A percentile compares a stretch with the other conserved stretches of the same genome.
phyloP scores from a whole-genome alignment of 2,797 vertebrate species.

The Chrysocyon brachyurus region DNA sequence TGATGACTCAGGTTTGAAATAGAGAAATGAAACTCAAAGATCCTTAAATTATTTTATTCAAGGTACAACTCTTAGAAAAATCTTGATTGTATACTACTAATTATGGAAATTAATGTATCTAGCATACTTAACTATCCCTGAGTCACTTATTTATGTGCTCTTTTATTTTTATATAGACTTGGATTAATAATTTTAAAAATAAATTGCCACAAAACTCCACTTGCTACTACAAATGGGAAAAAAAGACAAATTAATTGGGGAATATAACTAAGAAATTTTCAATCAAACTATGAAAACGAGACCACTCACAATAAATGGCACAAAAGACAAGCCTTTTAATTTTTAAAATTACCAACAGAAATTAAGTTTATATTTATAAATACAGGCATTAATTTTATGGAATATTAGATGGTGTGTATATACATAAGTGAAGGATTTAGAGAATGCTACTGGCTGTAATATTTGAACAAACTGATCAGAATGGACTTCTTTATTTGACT shows the following conservation, averaged over 20 bases:
- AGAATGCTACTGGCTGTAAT: not conserved
- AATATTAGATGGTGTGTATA: not conserved
- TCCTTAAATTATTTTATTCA: not conserved
- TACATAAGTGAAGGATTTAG: not conserved
- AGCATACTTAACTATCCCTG: not conserved
- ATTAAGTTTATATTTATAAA: not conserved
- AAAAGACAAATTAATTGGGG: not conserved
- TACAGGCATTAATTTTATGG: not conserved
- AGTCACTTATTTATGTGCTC: not conserved
- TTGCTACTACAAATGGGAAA: not conserved
- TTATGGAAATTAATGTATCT: not conserved
- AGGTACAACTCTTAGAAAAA: not conserved
- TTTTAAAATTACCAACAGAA: not conserved
- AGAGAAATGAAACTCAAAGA: not conserved
- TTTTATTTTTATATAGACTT: not conserved
- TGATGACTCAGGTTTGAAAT: not conserved
- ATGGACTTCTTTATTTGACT: not conserved
- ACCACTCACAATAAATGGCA: not conserved
- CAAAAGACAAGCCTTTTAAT: not conserved
- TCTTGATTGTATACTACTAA: not conserved
- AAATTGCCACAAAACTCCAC: not conserved
- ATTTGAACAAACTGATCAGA: not conserved
- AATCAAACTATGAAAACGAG: not conserved
- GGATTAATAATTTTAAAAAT: not conserved
- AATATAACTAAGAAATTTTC: not conserved